Conservation (phyloP, 2,797 vertebrate genomes). For the Notoglanidium macrostoma region DNA sequence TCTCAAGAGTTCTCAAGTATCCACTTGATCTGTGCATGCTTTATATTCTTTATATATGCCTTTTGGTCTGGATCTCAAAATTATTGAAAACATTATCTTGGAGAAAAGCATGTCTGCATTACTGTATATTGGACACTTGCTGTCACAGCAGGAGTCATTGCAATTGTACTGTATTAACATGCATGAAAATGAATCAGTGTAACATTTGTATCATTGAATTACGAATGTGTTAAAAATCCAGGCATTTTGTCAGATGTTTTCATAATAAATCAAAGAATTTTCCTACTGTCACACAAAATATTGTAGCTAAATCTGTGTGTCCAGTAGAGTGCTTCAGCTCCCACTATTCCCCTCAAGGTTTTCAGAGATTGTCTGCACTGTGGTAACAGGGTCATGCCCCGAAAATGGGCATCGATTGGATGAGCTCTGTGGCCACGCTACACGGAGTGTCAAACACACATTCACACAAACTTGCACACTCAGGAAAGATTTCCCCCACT, state of each 20-base stretch:
- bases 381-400: slow-evolving; percentile 59
- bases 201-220: background rate
- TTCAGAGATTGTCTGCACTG: slow-evolving; percentile 45
- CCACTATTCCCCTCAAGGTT: slow-evolving; percentile 43
- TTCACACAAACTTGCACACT: slow-evolving; percentile 34
- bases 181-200: background rate
- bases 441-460: slow-evolving; percentile 51
- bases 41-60: too few relatives aligned
- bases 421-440: slow-evolving; percentile 53
- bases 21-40: background rate
- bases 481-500: background rate
- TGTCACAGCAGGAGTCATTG: background rate
- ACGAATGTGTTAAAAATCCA: background rate
- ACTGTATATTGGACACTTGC: background rate
- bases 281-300: background rate
- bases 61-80: background rate
- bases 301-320: slow-evolving; percentile 19
- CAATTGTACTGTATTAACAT: background rate
- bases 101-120: background rate
- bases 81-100: background rate
- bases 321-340: slow-evolving; percentile 39
- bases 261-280: background rate
- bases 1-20: background rate
- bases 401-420: slow-evolving; percentile 59
- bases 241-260: background rate